phyloP scores from a whole-genome alignment of 2,888 invertebrate genomes.

The Ischnus inquisitorius region DNA sequence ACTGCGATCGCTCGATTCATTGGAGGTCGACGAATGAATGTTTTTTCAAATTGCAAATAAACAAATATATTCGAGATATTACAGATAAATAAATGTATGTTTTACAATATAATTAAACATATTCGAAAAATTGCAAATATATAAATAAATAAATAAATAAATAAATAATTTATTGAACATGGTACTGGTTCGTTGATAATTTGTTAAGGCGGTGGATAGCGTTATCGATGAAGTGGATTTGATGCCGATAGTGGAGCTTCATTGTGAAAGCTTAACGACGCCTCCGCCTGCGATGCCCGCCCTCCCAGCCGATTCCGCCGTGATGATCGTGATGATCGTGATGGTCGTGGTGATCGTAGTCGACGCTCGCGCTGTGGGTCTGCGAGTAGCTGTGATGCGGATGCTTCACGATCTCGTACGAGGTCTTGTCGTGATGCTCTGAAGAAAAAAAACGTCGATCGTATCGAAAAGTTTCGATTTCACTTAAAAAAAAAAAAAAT shows the following conservation, averaged over 20 bases:
- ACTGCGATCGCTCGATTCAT: no score
- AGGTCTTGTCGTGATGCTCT: conserved; percentile 92
- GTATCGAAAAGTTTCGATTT: conserved; percentile 2
- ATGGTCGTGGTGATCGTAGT: conserved; percentile 86
- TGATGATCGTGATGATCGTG: conserved; percentile 72
- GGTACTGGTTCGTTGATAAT: conserved; percentile 8
- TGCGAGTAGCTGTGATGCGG: conserved; percentile 93
- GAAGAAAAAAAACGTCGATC: conserved; percentile 67
- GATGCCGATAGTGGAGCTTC: conserved; percentile 11
- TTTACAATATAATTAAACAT: no score
- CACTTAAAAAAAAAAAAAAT: conserved; percentile 16
- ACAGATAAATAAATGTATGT: conserved; percentile 5
- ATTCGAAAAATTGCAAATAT: conserved; percentile 46
- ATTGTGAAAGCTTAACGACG: conserved; percentile 80
- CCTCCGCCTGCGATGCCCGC: conserved; percentile 85
- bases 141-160: conserved; percentile 70
- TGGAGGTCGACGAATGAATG: no score
- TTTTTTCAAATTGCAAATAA: no score
- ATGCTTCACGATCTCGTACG: conserved; percentile 94
- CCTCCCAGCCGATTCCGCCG: no score
- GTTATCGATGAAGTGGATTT: conserved; percentile 19
- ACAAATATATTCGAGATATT: neutral
- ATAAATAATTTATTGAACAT: conserved; percentile 66
- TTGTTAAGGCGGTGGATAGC: no score
- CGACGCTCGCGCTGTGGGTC: conserved; percentile 90